These are phyloP conservation scores for Gorsachius goisagi DNA, from an alignment of 2,113 vertebrate species.

Conservation along the genomic window DNA sequence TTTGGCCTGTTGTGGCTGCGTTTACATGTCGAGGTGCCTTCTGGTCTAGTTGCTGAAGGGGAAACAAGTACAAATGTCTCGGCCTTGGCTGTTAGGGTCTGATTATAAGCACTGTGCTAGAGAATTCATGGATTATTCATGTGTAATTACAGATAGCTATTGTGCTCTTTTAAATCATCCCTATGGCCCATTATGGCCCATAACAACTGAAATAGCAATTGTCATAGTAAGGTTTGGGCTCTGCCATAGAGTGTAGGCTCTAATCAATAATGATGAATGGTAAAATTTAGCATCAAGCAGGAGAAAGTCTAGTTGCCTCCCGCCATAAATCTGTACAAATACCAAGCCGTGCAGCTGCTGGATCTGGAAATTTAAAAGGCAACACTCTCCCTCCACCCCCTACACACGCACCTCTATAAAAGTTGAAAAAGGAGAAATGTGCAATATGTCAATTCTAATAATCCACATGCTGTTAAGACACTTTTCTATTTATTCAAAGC, in stretches of 20 bases:
- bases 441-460: constrained; percentile 86
- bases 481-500: constrained; percentile 82
- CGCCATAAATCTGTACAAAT: constrained; percentile 87
- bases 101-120: constrained; percentile 72
- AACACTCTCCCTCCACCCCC: constrained; percentile 38
- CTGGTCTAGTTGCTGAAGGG: constrained; percentile 60
- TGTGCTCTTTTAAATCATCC: constrained; percentile 91
- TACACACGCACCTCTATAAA: constrained; percentile 67
- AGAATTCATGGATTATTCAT: constrained; percentile 94
- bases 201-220: constrained; percentile 92
- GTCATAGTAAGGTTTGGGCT: constrained; percentile 87
- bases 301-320: constrained; percentile 74
- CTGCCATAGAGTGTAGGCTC: constrained; percentile 79
- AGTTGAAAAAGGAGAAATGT: constrained; percentile 78
- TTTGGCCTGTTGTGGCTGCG: constrained; percentile 30
- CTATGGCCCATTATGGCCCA: constrained; percentile 83
- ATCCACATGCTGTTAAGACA: constrained; percentile 79
- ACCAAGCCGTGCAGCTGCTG: constrained; percentile 83
- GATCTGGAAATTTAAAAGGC: constrained; percentile 78
- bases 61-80: constrained; percentile 73
- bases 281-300: constrained; percentile 85
- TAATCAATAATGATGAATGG: constrained; percentile 94
- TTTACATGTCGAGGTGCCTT: constrained; percentile 59
- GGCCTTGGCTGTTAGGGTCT: constrained; percentile 72
- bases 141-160: constrained; percentile 95